phyloP scores from a whole-genome alignment of 2,113 vertebrate species.

The Lepus europaeus region DNA sequence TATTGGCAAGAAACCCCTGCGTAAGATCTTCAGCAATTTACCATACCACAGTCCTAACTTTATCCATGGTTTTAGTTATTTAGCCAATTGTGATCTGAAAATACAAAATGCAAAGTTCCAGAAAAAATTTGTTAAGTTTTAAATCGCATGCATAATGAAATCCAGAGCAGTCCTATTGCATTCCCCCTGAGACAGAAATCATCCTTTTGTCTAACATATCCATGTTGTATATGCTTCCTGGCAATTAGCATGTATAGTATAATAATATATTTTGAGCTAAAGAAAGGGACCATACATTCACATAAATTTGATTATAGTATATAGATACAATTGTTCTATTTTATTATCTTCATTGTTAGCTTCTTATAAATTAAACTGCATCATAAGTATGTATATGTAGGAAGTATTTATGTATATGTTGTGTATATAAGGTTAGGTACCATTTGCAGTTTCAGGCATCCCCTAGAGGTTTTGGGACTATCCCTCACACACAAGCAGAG shows the following conservation, averaged over 20 bases:
- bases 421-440: neutral
- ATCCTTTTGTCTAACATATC: neutral
- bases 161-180: neutral
- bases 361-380: neutral
- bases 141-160: neutral
- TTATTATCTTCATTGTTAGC: neutral
- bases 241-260: neutral
- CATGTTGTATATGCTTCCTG: neutral
- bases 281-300: neutral
- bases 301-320: neutral
- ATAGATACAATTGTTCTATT: neutral
- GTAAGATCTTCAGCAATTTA: neutral
- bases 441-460: neutral
- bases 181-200: neutral
- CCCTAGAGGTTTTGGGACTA: neutral
- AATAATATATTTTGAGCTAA: neutral
- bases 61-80: neutral
- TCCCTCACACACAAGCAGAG: neutral
- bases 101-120: neutral
- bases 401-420: neutral
- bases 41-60: too few relatives aligned
- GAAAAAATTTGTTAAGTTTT: neutral
- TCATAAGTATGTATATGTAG: neutral
- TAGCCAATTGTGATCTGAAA: neutral
- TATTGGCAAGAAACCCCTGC: neutral